Evolutionary conservation across 2,888 invertebrate genomes (phyloP).

Genomic region (Drosophila siamana): DNA sequence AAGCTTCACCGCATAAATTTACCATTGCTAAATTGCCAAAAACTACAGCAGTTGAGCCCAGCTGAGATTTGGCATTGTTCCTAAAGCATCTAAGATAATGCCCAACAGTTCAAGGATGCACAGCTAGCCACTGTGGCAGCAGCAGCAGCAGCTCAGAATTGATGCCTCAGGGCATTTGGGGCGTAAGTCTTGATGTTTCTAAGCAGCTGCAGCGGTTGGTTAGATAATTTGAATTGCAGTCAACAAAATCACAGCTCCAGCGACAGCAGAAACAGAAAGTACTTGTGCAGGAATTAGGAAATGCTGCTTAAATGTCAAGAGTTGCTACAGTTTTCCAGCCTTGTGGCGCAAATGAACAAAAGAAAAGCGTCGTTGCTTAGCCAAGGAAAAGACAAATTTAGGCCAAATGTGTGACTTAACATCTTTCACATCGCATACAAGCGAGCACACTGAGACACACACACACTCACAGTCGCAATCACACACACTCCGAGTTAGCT

Average conservation of each 20-base stretch:
- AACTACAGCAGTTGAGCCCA: slow-evolving; percentile 42
- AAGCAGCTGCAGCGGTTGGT: slow-evolving; percentile 50
- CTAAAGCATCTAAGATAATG: slow-evolving; percentile 52
- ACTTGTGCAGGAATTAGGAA: slow-evolving; percentile 74
- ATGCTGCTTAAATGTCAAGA: slow-evolving; percentile 77
- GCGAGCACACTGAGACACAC: too few species aligned
- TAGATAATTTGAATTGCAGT: slow-evolving; percentile 69
- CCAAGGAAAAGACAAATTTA: slow-evolving; percentile 75
- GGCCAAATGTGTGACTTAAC: slow-evolving; percentile 82
- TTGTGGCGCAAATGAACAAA: slow-evolving; percentile 76
- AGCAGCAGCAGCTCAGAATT: slow-evolving; percentile 52
- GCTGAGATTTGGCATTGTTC: slow-evolving; percentile 64
- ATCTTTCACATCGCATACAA: slow-evolving; percentile 72
- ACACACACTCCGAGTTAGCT: slow-evolving; percentile 24
- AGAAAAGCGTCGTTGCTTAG: slow-evolving; percentile 60
- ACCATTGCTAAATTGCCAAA: slow-evolving; percentile 50
- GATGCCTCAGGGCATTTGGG: slow-evolving; percentile 44
- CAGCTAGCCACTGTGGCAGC: slow-evolving; percentile 18
- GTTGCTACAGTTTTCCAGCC: slow-evolving; percentile 70
- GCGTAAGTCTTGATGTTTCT: slow-evolving; percentile 31
- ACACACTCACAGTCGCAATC: too few species aligned
- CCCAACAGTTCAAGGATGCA: slow-evolving; percentile 65
- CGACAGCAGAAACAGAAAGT: slow-evolving; percentile 65
- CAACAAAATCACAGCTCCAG: slow-evolving; percentile 44
- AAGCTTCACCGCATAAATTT: slow-evolving; percentile 50